Base-by-base conservation (phyloP, 2,888 invertebrate genomes). In the Ophraella communa region DNA sequence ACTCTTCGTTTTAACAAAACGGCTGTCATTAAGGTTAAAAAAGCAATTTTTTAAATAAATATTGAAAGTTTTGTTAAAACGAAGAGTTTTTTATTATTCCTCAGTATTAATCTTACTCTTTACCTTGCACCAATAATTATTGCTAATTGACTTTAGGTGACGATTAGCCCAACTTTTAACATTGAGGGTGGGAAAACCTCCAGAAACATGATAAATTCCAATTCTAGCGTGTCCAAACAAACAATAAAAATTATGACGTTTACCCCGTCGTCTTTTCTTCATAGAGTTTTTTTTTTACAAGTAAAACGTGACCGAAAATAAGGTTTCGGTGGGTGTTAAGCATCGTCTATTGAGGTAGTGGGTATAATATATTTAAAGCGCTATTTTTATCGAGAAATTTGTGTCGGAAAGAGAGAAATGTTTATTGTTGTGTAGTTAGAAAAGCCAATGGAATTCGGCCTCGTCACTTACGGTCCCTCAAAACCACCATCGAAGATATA, bases 371-470 rank as follows among this genome's bases (percentile, higher is more conserved):
- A 64, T 39, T 30, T 60, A 59, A 66, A 66, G 64, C 66, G 68
- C 53, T 53, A 68, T 62, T 68, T 66, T 64, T 55, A 56, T 64
- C 60, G 59, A 66, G 64, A 62, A n/a, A n/a, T n/a, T 62, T 62
- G 62, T 68, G 64, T 66, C 66, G 59, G 45, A 45, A 59, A 21
- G 62, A 54, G 35, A 61, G 33, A 35, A 61, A 44, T 65, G 51
- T 65, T 62, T 56, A 62, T 62, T 62, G 62, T 62, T 45, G 51
- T 51, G 51, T 49, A 24, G 42, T 51, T 39, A 62, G 51, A 62
- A 62, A 61, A 56, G 55, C 49, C 35, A 42, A 62, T 45, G 57
- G 54, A 59, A 59, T 64, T 59, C 54, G 51, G 64, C 64, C 54
- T 64, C 59, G 64, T 57, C 59, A 62, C 45, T 21, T 45, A 45